Base-by-base conservation (phyloP, 2,888 invertebrate genomes). In the Drosophila tanythrix region DNA sequence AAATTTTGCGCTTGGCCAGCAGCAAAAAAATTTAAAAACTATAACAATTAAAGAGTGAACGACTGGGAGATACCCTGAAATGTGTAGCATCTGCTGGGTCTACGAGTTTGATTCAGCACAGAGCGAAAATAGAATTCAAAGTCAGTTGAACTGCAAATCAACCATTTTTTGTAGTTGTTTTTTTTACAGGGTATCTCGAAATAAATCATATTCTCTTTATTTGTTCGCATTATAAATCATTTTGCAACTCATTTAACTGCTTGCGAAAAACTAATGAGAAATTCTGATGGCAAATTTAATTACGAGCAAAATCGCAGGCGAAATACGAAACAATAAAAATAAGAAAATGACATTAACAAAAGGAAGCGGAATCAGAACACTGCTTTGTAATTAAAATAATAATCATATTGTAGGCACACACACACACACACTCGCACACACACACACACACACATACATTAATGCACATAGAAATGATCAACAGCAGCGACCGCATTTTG, bases 241-340 rank as follows among this genome's bases (percentile, higher is more conserved):
- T 88, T 89, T 81, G 67, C 86, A 89, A 85, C 76, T 82, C 85
- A 90, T 86, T 86, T 82, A 88, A 87, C 83, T 79, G 73, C 73
- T 73, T 68, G 70, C 69, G 67, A 78, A 76, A 73, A 79, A 70
- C 79, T 78, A 77, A 79, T 77, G 77, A 77, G 79, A 82, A 81
- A 81, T 81, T 74, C 79, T 81, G 84, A 73, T 87, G 81, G 71
- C 66, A 73, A 78, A 87, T 87, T 87, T 79, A 83, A 84, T 89
- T 89, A 85, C 82, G 66, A 60, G 71, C 74, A 51, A 67, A 82
- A 67, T 74, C 79, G 61, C 68, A 64, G 55, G 52, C 53, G 48
- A 52, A 63, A 68, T 25, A 36, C 27, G 74, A 56, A 64, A 64
- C 40, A 71, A 69, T 29, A 56, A 70, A 59, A 56, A 52, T 36